Evolutionary conservation across 2,888 invertebrate genomes (phyloP).

Genomic region (Amiota communis): DNA sequence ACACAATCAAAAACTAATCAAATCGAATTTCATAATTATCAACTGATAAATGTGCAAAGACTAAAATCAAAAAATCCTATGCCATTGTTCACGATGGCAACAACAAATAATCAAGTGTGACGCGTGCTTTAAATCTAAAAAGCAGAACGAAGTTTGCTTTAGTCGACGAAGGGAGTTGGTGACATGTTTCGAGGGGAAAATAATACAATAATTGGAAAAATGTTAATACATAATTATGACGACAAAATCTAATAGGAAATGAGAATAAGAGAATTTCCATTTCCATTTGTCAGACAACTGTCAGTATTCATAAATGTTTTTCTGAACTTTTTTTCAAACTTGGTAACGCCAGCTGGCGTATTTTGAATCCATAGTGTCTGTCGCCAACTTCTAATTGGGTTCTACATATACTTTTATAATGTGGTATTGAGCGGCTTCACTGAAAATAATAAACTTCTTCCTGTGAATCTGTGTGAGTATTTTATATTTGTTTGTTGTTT

Average conservation of each 20-base stretch:
- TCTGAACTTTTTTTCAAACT: background rate
- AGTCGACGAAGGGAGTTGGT: too few species aligned
- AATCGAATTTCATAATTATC: too few species aligned
- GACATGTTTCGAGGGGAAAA: too few species aligned
- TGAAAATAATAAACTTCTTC: background rate
- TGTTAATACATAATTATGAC: background rate
- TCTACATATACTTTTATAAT: background rate
- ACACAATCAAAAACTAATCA: too few species aligned
- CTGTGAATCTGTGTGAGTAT: background rate
- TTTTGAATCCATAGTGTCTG: background rate
- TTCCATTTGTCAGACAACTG: constrained; percentile 53
- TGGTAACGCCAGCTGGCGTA: constrained; percentile 11
- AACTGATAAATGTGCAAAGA: too few species aligned
- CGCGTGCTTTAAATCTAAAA: too few species aligned
- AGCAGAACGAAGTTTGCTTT: too few species aligned
- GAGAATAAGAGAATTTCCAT: constrained; percentile 31
- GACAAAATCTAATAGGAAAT: background rate
- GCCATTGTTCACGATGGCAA: too few species aligned
- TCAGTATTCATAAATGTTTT: constrained; percentile 53
- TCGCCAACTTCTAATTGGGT: constrained; percentile 5
- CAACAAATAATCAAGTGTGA: too few species aligned
- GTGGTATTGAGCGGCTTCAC: constrained; percentile 15
- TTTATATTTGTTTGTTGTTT: background rate
- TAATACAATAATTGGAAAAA: background rate
- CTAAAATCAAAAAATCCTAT: too few species aligned